These are phyloP conservation scores for Falco berigora DNA, from an alignment of 2,797 vertebrate species.

Conservation along the genomic window DNA sequence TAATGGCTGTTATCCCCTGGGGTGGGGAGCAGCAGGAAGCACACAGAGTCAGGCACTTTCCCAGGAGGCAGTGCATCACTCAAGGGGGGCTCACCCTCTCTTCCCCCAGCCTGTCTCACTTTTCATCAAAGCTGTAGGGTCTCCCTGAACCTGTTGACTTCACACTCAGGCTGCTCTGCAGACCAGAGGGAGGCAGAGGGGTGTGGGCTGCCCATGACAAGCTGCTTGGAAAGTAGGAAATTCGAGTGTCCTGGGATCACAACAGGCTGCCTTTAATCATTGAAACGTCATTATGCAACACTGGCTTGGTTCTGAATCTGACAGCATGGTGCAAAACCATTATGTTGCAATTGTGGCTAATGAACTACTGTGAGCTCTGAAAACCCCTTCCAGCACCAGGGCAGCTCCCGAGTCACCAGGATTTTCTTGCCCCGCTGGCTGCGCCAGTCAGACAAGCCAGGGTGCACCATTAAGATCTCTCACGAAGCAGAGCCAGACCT, in stretches of 20 bases:
- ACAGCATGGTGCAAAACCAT: neutral
- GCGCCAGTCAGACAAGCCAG: neutral
- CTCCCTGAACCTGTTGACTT: neutral
- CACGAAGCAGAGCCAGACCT: neutral
- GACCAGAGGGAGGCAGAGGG: neutral
- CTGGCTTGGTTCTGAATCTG: neutral
- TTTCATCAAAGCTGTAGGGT: neutral
- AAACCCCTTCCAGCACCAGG: neutral
- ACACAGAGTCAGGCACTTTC: neutral
- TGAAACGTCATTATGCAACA: neutral
- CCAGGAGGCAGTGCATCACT: neutral
- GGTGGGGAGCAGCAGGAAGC: neutral
- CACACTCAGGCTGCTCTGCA: accelerated
- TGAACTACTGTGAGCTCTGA: neutral
- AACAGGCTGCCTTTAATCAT: neutral
- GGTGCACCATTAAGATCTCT: neutral
- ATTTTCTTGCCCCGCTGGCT: neutral
- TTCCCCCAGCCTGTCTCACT: neutral
- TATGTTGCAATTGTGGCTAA: neutral
- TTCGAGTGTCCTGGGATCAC: neutral
- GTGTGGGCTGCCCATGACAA: neutral
- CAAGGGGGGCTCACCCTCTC: accelerated
- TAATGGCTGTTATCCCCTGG: neutral
- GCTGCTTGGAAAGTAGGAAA: neutral
- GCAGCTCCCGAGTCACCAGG: neutral